phyloP scores from a whole-genome alignment of 2,888 invertebrate genomes.

The Clostera curtula region DNA sequence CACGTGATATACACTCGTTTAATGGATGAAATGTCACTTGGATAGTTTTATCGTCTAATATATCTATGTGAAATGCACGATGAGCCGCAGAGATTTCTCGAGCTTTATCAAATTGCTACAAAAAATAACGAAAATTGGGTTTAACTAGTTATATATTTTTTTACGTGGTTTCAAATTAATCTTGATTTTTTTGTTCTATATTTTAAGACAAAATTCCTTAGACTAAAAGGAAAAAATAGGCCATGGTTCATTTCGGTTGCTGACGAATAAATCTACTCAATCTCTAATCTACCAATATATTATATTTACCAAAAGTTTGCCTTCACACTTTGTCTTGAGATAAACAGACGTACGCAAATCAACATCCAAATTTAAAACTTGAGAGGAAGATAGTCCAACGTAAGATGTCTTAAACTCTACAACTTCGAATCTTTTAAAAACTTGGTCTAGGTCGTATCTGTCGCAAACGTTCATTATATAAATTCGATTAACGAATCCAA shows the following conservation, averaged over 20 bases:
- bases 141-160: no score
- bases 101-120: constrained; percentile 58
- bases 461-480: constrained; percentile 30
- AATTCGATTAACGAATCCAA: not conserved
- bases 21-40: constrained; percentile 49
- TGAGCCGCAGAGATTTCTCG: constrained; percentile 60
- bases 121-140: constrained; percentile 6
- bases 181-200: no score
- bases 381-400: constrained; percentile 44
- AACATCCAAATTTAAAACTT: constrained; percentile 42
- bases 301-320: constrained; percentile 47
- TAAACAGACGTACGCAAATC: constrained; percentile 46
- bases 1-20: constrained; percentile 54
- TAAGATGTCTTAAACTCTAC: constrained; percentile 57
- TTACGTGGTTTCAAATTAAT: no score
- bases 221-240: no score
- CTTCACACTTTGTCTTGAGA: constrained; percentile 50
- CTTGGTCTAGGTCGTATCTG: constrained; percentile 41
- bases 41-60: constrained; percentile 32
- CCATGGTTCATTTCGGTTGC: no score
- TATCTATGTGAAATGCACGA: constrained; percentile 44
- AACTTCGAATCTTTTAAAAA: constrained; percentile 50
- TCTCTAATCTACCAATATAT: no score
- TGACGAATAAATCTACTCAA: no score
- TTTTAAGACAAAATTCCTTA: no score